Evolutionary conservation across 2,797 vertebrate genomes (phyloP).

Genomic region (Crax fasciolata): DNA sequence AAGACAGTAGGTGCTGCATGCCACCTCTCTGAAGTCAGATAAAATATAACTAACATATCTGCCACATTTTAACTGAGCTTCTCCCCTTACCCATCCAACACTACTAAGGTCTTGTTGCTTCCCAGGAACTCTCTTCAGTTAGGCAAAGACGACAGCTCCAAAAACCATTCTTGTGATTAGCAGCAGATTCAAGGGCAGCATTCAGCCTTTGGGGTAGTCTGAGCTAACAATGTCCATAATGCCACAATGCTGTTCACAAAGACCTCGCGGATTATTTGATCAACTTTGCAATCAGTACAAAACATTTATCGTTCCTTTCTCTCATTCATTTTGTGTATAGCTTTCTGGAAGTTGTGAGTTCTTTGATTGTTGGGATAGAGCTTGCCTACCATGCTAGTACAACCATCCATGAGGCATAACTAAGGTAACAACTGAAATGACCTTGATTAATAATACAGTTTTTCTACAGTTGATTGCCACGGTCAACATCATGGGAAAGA

Average conservation of each 20-base stretch:
- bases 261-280: not conserved
- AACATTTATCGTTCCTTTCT: not conserved
- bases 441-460: not conserved
- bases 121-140: not conserved
- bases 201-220: not conserved
- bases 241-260: not conserved
- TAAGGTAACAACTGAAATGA: not conserved
- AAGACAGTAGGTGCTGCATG: constrained; percentile 52
- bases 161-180: not conserved
- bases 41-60: constrained; percentile 9
- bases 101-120: constrained; percentile 15
- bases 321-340: not conserved
- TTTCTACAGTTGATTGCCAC: not conserved
- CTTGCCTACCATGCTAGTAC: rapidly evolving
- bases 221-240: not conserved
- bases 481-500: not conserved
- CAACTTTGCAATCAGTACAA: not conserved
- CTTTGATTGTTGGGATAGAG: not conserved
- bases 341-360: not conserved
- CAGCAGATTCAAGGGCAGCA: not conserved
- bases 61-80: constrained; percentile 29
- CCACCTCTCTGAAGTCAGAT: constrained; percentile 62
- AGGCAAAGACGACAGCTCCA: not conserved
- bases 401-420: not conserved
- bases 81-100: constrained; percentile 20